Evolutionary conservation across 2,888 invertebrate genomes (phyloP), one percentile per base, ranked within the genome.

Genomic region (Pegoplata infirma): DNA sequence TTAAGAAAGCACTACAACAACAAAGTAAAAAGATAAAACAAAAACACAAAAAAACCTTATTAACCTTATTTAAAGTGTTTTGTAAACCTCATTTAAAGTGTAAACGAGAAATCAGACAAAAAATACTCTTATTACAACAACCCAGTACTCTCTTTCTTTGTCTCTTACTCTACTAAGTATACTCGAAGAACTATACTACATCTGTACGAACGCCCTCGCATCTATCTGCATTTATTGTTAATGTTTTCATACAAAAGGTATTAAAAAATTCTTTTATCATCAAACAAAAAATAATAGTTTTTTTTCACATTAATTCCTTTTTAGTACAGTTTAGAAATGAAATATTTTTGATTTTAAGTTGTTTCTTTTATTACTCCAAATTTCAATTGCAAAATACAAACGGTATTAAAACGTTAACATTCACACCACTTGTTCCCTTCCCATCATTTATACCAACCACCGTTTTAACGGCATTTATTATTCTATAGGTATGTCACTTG

Each of bases 201-300:
- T n/a, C n/a, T n/a, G n/a, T n/a, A 56, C 49, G 56, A 68, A 75
- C 63, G 49, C 68, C 74, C 49, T 75, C 75, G 75, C 75, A 75
- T 28, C 67, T 61, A n/a, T n/a, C 21, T 25, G 14, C 12, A 4
- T 44, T 40, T 63, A 49, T 47, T 61, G 47, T 46, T 67, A 67
- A 44, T 53, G 66, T 59, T 59, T 61, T 75, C 14, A 19, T 25
- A 40, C 12, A 55, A n/a, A 75, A 75, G 75, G 75, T 75, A 63
- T n/a, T 17, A 17, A 36, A 16, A 16, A 8, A 28, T 49, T 58
- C 25, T 25, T 25, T 25, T 25, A 3, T 25, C 6, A 5, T 6
- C 25, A 25, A 25, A 25, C n/a, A n/a, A 25, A 3, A 25, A 25
- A 5, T 3, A 5, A 12, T 36, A n/a, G n/a, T 49, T 49, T 49